phyloP scores from a whole-genome alignment of 2,113 vertebrate genomes.

The Canis aureus region DNA sequence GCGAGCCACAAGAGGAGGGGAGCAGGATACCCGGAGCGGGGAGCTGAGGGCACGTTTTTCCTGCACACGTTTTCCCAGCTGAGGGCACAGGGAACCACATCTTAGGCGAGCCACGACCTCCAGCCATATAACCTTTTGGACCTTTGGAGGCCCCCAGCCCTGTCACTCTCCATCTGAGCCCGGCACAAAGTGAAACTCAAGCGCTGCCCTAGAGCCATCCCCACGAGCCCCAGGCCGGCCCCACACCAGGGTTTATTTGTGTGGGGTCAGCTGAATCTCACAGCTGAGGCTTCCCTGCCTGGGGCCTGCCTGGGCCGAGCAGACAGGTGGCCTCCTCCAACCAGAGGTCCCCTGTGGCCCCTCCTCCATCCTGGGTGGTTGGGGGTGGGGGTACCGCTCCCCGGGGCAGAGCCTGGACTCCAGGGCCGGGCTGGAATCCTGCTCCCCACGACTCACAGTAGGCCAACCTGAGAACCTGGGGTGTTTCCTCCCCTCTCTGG shows the following conservation, averaged over 20 bases:
- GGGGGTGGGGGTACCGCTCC: rapidly evolving
- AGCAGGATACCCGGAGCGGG: constrained; percentile 55
- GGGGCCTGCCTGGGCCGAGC: background rate
- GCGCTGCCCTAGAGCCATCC: constrained; percentile 76
- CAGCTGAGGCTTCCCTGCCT: background rate
- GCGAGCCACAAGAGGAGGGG: constrained; percentile 34
- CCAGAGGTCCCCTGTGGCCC: background rate
- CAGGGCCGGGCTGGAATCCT: background rate
- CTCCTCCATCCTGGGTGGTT: background rate
- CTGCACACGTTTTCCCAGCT: constrained; percentile 83
- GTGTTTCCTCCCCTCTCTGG: background rate
- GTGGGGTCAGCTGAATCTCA: constrained; percentile 57
- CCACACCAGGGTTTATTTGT: constrained; percentile 83
- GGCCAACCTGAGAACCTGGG: background rate
- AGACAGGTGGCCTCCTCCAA: background rate
- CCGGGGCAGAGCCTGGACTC: background rate
- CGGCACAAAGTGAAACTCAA: constrained; percentile 86
- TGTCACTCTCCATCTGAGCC: constrained; percentile 80
- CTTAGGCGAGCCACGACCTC: constrained; percentile 85
- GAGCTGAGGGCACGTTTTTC: too few relatives aligned
- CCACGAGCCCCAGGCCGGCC: constrained; percentile 64
- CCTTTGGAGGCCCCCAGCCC: constrained; percentile 81
- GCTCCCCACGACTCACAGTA: background rate
- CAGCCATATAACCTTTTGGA: constrained; percentile 84
- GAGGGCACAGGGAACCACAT: constrained; percentile 75